Percentiles rank a stretch among this genome's conserved stretches.
Conservation (phyloP, 2,888 invertebrate genomes). For the Blomia tropicalis region DNA sequence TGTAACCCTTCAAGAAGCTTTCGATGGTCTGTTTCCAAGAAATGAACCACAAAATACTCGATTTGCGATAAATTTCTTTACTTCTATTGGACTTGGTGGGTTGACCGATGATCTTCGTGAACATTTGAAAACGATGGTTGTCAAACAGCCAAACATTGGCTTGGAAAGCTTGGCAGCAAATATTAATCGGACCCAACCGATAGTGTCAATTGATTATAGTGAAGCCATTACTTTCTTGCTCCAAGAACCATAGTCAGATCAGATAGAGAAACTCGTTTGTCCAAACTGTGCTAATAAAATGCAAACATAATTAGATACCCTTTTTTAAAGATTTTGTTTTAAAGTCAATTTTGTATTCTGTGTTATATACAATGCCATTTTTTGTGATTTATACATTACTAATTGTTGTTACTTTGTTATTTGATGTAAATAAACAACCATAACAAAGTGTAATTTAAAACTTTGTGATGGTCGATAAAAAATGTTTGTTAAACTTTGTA, state of each 20-base stretch:
- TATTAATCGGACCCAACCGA: too few relatives aligned
- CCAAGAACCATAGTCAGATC: background rate
- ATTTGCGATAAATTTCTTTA: constrained; percentile 95
- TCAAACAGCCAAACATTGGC: constrained; percentile 30
- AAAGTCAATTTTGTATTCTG: too few relatives aligned
- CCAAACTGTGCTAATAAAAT: background rate
- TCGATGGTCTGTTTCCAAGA: constrained; percentile 79
- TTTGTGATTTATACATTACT: too few relatives aligned
- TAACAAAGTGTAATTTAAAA: too few relatives aligned
- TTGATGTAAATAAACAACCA: too few relatives aligned
- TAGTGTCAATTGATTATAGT: too few relatives aligned
- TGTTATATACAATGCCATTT: too few relatives aligned
- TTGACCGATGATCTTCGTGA: constrained; percentile 50
- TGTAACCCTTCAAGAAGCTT: constrained; percentile 65
- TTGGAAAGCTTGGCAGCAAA: constrained; percentile 6
- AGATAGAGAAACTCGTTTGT: background rate
- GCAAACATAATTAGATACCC: background rate
- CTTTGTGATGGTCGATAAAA: too few relatives aligned
- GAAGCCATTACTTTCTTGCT: background rate
- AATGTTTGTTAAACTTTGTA: background rate
- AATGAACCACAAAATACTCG: constrained; percentile 90
- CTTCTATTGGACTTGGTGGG: constrained; percentile 87
- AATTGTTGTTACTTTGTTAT: too few relatives aligned
- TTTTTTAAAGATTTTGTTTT: background rate
- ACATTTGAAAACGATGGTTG: constrained; percentile 61